Evolutionary conservation across 2,113 vertebrate species (phyloP), one percentile per base, ranked within the genome.

Genomic region (Tursiops truncatus): DNA sequence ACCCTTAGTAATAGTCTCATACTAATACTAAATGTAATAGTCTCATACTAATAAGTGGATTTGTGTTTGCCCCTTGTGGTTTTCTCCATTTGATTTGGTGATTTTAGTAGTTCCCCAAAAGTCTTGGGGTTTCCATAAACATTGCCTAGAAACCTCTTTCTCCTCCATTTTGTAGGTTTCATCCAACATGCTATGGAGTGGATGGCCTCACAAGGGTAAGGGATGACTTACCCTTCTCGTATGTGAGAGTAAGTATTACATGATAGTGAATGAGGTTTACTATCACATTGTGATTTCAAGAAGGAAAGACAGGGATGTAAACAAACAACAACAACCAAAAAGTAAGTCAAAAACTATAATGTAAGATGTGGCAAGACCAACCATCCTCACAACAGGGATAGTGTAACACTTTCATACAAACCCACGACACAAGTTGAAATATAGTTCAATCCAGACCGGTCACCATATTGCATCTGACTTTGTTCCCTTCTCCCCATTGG

Each of bases 11-110:
- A 41, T 41, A 41, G 41, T 41, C 41, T 41, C 41, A 41, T 41
- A 41, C 41, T 41, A 41, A 41, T 41, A 41, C 41, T 41, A 97
- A 96, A 96, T 67, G 82, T 68, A 93, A 95, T 74, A 87, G 91
- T 96, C 38, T 97, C 92, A 92, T 92, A 88, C 87, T 97, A 96
- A 86, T 95, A 82, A 94, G 87, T 94, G 68, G 71, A 86, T 96
- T 96, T 93, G 21, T 95, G 80, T 93, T 92, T 88, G 62, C 12
- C 90, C 28, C 81, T 97, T 93, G 84, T 82, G 85, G 83, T 50
- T 96, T 91, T 94, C 80, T 92, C 91, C 87, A 71, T 95, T 89
- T 83, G 90, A 90, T 67, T 76, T 94, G 82, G 77, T 10, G 14
- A 81, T 81, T 91, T 96, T 63, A 93, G 77, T 70, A 79, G 87